Evolutionary conservation across 2,797 vertebrate species (phyloP).

Genomic region (Micromesistius poutassou): DNA sequence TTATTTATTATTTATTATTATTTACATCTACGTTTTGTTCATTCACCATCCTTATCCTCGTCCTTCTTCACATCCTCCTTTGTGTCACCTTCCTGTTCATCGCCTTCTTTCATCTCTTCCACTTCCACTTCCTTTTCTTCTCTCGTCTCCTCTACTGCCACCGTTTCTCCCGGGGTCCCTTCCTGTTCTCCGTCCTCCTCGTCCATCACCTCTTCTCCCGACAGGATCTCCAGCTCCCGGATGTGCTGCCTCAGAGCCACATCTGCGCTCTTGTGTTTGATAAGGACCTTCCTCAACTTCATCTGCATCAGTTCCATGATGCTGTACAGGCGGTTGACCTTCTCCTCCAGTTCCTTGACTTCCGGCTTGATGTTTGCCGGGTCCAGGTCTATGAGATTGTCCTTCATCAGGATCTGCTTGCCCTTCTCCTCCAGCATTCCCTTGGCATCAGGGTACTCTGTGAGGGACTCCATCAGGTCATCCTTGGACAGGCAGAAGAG

Average conservation of each 20-base stretch:
- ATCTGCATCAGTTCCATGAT: slow-evolving; percentile 81
- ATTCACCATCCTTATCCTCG: slow-evolving; percentile 21
- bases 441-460: slow-evolving; percentile 95
- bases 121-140: slow-evolving; percentile 18
- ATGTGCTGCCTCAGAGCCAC: slow-evolving; percentile 80
- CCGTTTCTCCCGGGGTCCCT: slow-evolving; percentile 29
- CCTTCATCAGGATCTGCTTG: slow-evolving; percentile 92
- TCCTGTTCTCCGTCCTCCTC: slow-evolving; percentile 61
- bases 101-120: slow-evolving; percentile 14
- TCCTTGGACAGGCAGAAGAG: slow-evolving; percentile 97
- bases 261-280: slow-evolving; percentile 76
- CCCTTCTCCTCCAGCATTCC: slow-evolving; percentile 94
- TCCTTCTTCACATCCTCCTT: slow-evolving; percentile 17
- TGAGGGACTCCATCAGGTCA: slow-evolving; percentile 94
- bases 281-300: slow-evolving; percentile 84
- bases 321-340: slow-evolving; percentile 79
- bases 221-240: slow-evolving; percentile 74
- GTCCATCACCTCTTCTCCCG: slow-evolving; percentile 69
- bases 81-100: slow-evolving; percentile 2
- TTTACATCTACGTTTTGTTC: slow-evolving; percentile 5
- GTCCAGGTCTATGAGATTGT: slow-evolving; percentile 86
- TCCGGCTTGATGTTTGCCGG: slow-evolving; percentile 82
- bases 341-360: slow-evolving; percentile 84
- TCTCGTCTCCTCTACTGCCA: slow-evolving; percentile 12
- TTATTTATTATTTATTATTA: too few relatives aligned